Conservation (phyloP, 2,113 vertebrate genomes). For the Notechis scutatus region DNA sequence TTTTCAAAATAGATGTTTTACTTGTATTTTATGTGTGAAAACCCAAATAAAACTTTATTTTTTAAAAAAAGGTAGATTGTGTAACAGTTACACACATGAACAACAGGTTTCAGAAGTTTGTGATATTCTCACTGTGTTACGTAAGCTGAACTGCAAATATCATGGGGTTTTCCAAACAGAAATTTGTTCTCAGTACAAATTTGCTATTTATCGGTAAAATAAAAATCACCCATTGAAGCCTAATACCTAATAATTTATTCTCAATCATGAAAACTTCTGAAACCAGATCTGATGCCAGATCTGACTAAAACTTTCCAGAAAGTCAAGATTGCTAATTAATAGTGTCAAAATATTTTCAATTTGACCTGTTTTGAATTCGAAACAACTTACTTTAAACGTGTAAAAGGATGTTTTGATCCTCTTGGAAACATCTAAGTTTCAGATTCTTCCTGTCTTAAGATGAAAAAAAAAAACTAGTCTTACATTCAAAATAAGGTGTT, state of each 20-base stretch:
- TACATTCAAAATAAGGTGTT: background rate
- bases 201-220: background rate
- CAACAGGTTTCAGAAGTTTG: background rate
- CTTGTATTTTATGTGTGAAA: too few relatives aligned
- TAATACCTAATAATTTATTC: background rate
- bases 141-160: background rate
- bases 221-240: background rate
- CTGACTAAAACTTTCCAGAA: background rate
- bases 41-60: too few relatives aligned
- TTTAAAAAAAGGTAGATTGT: background rate
- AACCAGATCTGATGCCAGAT: background rate
- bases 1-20: too few relatives aligned
- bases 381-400: background rate
- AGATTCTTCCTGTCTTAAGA: background rate
- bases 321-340: background rate
- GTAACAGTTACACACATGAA: background rate
- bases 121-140: background rate
- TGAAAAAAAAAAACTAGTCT: background rate
- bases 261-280: background rate
- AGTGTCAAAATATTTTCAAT: background rate
- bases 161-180: rapidly evolving
- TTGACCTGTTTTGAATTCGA: background rate
- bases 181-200: background rate
- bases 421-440: background rate
- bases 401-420: background rate